phyloP scores from a whole-genome alignment of 2,888 invertebrate genomes.

The Drosophila heteroneura region DNA sequence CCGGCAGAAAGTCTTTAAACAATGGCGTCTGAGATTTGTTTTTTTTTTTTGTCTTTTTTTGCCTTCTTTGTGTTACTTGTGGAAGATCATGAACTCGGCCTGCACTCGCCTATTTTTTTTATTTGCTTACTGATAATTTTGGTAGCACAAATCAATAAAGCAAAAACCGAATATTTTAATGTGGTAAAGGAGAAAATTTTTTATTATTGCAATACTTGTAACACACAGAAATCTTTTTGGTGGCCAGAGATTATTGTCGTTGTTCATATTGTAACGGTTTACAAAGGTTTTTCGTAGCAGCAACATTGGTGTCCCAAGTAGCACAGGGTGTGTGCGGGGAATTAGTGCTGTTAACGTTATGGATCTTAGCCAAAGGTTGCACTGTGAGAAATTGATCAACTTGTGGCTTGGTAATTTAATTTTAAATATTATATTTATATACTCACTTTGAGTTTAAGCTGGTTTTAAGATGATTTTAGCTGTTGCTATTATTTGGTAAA shows the following conservation, averaged over 20 bases:
- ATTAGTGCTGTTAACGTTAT: conserved; percentile 28
- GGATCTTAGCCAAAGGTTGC: conserved; percentile 30
- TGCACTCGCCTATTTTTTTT: conserved; percentile 16
- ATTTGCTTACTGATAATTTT: conserved; percentile 65
- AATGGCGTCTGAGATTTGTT: conserved; percentile 66
- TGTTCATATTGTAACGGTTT: conserved; percentile 62
- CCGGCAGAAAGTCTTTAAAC: conserved; percentile 63
- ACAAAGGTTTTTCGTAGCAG: conserved; percentile 22
- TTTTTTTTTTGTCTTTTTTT: conserved; percentile 36
- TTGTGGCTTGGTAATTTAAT: background rate
- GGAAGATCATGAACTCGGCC: conserved; percentile 75
- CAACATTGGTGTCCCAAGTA: conserved; percentile 15
- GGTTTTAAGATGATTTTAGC: background rate
- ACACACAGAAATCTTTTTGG: conserved; percentile 56
- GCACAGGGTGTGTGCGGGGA: background rate
- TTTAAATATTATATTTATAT: background rate
- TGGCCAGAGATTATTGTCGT: conserved; percentile 48
- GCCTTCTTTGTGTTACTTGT: conserved; percentile 30
- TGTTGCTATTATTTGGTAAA: background rate
- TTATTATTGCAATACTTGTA: conserved; percentile 56
- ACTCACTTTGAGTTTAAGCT: background rate
- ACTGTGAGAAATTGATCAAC: conserved; percentile 26
- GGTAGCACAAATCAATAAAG: conserved; percentile 79
- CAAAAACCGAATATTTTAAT: conserved; percentile 64
- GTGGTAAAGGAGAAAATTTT: conserved; percentile 53